Base-by-base conservation (phyloP, 2,797 vertebrate species). In the Eulemur albifrons region DNA sequence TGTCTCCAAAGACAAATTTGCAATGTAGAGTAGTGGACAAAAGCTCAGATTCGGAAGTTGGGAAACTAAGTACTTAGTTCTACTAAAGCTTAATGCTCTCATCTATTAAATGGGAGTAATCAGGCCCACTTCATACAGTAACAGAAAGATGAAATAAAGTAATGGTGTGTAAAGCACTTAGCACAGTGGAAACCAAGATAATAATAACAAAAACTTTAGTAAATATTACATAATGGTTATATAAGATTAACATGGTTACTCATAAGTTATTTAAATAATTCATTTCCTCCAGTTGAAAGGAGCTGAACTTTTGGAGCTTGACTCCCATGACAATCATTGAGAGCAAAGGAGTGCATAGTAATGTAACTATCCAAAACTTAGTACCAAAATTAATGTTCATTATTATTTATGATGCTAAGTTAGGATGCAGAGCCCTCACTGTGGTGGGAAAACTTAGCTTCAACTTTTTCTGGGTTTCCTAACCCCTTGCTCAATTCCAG, bases 251-350 rank as follows among this genome's bases (percentile, higher is more conserved):
- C 73, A 69, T 54, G n/a, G 65, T 27, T 73, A 69, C 7, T 75
- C 27, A 63, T 91, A 70, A 93, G 69, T 67, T 75, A 81, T 61
- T 94, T 59, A 81, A 92, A 27, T 69, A 84, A 80, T 86, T 57
- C 69, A 45, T 88, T 80, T 76, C 72, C 32, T 93, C 43, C 12
- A 48, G 7, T 61, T 54, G 9, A 50, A 72, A 85, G 35, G 57
- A 93, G 50, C 35, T 84, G 57, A 89, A 69, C 32, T 77, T 73
- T 23, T 52, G 79, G 80, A 87, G 50, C 25, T 61, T 88, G 87
- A 94, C 54, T 82, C 38, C 20, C 35, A 32, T 17, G 13, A 45
- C 65, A 50, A 25, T 52, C 91, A 59, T 0, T 43, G 61, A 85
- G 10, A 30, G 72, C 38, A 72, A 88, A 91, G 77, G 59, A 40